phyloP scores from a whole-genome alignment of 1,140 invertebrate genomes.

The Aphaenogaster rudis region DNA sequence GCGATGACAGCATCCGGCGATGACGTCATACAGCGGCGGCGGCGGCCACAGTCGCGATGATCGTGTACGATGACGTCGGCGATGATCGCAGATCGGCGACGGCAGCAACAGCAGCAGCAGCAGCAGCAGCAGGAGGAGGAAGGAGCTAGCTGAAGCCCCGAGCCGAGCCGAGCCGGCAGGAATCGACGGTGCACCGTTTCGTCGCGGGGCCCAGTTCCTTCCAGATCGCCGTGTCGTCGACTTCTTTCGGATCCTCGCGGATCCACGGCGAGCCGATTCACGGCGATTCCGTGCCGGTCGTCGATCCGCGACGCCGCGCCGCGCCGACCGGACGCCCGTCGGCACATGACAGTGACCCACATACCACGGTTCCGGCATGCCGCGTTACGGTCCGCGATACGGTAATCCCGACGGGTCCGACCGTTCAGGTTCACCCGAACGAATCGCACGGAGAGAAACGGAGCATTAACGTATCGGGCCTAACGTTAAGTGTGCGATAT shows the following conservation, averaged over 20 bases:
- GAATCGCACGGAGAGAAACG: background rate
- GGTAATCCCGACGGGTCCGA: background rate
- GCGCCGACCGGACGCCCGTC: slow-evolving; percentile 2
- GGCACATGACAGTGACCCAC: slow-evolving; percentile 70
- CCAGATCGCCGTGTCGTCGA: slow-evolving; percentile 68
- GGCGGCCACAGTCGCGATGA: slow-evolving; percentile 37
- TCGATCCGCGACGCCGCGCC: slow-evolving; percentile 58
- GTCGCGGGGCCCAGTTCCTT: slow-evolving; percentile 72
- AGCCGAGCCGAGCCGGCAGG: slow-evolving; percentile 48
- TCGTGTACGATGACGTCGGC: slow-evolving; percentile 68
- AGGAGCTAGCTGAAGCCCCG: slow-evolving; percentile 62
- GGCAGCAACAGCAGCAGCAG: background rate
- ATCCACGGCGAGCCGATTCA: background rate
- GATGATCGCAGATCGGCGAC: slow-evolving; percentile 54
- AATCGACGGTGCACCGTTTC: slow-evolving; percentile 64
- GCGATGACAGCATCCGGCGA: slow-evolving; percentile 63
- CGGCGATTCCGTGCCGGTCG: slow-evolving; percentile 31
- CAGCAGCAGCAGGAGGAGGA: slow-evolving; percentile 68
- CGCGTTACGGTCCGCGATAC: slow-evolving; percentile 31
- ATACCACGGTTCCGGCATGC: slow-evolving; percentile 58
- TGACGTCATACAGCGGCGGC: slow-evolving; percentile 69
- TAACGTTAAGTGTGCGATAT: background rate
- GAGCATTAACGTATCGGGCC: too few relatives aligned
- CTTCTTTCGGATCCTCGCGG: slow-evolving; percentile 34
- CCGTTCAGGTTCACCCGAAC: background rate